Evolutionary conservation across 2,797 vertebrate species (phyloP).

Genomic region (Urosaurus nigricauda): DNA sequence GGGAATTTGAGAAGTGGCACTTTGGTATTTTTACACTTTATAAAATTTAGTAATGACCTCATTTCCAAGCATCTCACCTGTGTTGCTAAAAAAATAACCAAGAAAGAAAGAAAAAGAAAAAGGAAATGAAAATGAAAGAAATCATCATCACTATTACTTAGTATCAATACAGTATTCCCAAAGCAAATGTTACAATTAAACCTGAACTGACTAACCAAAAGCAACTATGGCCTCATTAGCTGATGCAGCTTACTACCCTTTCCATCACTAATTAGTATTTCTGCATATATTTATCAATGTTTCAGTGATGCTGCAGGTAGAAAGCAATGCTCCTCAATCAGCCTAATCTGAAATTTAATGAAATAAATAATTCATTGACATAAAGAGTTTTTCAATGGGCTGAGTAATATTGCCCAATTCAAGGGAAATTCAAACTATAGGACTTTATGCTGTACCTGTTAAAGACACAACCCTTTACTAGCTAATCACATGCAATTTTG

Average conservation of each 20-base stretch:
- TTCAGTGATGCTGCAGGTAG: slow-evolving; percentile 47
- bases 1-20: not conserved
- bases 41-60: slow-evolving; percentile 3
- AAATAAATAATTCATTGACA: not conserved
- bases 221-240: not conserved
- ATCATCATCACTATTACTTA: slow-evolving; percentile 33
- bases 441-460: not conserved
- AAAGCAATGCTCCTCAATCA: slow-evolving; percentile 41
- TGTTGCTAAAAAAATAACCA: not conserved
- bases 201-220: slow-evolving; percentile 30
- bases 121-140: not conserved
- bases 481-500: not conserved
- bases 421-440: slow-evolving; percentile 9
- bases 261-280: slow-evolving; percentile 23
- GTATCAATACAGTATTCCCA: slow-evolving; percentile 38
- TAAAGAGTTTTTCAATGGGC: not conserved
- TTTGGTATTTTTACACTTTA: not conserved
- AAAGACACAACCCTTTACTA: not conserved
- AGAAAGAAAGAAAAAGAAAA: too few species aligned
- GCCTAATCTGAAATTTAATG: not conserved
- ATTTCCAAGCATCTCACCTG: slow-evolving; percentile 18
- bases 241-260: slow-evolving; percentile 8
- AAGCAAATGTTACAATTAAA: slow-evolving; percentile 39
- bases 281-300: slow-evolving; percentile 53
- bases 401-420: slow-evolving; percentile 23